Conservation (phyloP, 2,888 invertebrate species). For the Amblyteles armatorius region DNA sequence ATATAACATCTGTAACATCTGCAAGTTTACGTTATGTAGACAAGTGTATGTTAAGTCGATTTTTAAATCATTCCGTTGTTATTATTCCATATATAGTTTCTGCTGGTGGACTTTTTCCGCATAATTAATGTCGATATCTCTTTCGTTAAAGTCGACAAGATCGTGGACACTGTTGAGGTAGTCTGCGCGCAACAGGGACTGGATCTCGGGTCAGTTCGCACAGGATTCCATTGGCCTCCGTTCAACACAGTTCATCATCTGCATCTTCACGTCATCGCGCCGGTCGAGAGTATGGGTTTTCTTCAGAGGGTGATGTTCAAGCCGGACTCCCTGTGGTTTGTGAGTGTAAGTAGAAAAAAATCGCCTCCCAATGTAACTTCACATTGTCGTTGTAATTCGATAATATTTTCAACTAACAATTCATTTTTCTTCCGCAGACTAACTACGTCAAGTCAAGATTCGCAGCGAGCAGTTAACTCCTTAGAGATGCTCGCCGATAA, state of each 20-base stretch:
- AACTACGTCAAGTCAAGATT: conserved; percentile 86
- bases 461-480: conserved; percentile 66
- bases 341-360: conserved; percentile 87
- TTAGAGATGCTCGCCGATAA: not conserved
- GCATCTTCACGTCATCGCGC: conserved; percentile 94
- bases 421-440: conserved; percentile 83
- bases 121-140: conserved; percentile 23
- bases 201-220: conserved; percentile 83
- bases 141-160: conserved; percentile 87
- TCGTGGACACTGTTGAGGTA: conserved; percentile 87
- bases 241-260: conserved; percentile 93
- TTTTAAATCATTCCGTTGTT: too few relatives aligned
- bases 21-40: too few relatives aligned
- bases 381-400: not conserved
- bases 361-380: not conserved
- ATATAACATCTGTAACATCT: too few relatives aligned
- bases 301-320: conserved; percentile 89
- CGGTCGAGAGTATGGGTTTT: conserved; percentile 90
- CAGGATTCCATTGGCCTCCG: conserved; percentile 97
- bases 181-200: conserved; percentile 86
- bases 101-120: not conserved
- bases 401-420: not conserved
- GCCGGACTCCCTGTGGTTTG: conserved; percentile 93
- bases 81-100: not conserved
- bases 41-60: too few relatives aligned